phyloP scores from a whole-genome alignment of 2,113 vertebrate genomes.

The Hippocampus guttulatus region DNA sequence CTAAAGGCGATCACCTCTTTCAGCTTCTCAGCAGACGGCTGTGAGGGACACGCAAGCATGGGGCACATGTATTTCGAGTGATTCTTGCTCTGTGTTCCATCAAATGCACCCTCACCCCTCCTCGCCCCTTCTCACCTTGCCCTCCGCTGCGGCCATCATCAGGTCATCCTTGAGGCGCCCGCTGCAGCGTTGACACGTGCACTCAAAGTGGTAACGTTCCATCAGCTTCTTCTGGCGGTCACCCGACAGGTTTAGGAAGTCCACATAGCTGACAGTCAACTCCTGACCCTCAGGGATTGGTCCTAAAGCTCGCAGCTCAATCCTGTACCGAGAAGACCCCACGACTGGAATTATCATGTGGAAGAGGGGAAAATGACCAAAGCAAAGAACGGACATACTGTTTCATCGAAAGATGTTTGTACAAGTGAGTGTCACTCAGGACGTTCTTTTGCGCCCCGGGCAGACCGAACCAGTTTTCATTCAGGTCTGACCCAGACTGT shows the following conservation, averaged over 20 bases:
- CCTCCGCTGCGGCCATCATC: conserved; percentile 76
- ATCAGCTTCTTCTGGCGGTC: conserved; percentile 81
- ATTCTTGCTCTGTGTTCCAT: neutral
- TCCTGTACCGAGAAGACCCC: conserved; percentile 66
- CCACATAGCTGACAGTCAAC: conserved; percentile 88
- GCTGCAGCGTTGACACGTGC: conserved; percentile 83
- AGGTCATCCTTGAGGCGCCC: conserved; percentile 82
- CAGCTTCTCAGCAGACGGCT: conserved; percentile 81
- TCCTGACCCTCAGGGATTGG: conserved; percentile 81
- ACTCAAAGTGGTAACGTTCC: conserved; percentile 87
- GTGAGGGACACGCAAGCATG: conserved; percentile 1
- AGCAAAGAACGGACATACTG: neutral
- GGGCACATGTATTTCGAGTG: neutral
- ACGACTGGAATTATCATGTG: neutral
- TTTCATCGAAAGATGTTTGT: neutral
- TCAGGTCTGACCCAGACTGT: neutral
- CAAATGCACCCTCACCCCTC: neutral
- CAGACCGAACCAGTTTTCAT: neutral
- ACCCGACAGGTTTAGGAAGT: conserved; percentile 84
- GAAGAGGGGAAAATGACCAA: neutral
- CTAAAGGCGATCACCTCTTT: conserved; percentile 81
- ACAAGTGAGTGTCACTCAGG: too few species aligned
- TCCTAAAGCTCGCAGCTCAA: conserved; percentile 84
- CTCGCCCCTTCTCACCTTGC: conserved; percentile 13
- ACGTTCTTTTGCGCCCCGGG: too few species aligned